Evolutionary conservation across 1,140 invertebrate genomes (phyloP).

Genomic region (Drosophila pseudoananassae): DNA sequence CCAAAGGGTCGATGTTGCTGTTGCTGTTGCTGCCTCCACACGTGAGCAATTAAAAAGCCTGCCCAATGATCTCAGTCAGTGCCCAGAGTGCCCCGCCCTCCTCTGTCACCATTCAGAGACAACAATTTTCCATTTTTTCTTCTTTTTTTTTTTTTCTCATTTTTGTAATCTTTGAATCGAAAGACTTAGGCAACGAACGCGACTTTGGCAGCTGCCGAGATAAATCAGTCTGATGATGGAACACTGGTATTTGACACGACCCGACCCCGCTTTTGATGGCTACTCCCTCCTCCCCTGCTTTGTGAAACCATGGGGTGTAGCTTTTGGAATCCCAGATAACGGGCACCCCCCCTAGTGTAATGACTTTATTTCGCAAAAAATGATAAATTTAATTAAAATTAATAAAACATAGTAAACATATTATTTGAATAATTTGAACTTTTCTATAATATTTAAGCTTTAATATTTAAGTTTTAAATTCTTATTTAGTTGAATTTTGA

Average conservation of each 20-base stretch:
- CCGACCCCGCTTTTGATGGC: no score
- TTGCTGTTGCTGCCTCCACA: constrained; percentile 13
- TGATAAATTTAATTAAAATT: constrained; percentile 10
- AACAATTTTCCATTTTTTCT: background rate
- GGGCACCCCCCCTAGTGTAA: background rate
- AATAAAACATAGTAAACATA: no score
- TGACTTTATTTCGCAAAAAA: no score
- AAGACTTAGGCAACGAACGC: constrained; percentile 80
- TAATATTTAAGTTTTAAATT: background rate
- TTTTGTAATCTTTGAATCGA: constrained; percentile 35
- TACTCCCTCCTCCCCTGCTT: no score
- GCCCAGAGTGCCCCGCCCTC: constrained; percentile 2
- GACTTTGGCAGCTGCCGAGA: constrained; percentile 31
- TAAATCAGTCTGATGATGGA: constrained; percentile 33
- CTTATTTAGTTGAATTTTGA: no score
- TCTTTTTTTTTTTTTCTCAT: constrained; percentile 10
- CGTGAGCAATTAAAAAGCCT: constrained; percentile 66
- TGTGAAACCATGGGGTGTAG: background rate
- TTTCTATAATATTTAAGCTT: no score
- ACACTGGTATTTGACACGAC: constrained; percentile 8
- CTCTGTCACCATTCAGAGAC: background rate
- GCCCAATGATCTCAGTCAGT: constrained; percentile 1
- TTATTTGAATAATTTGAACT: background rate
- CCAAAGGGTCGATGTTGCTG: background rate
- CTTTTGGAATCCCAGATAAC: background rate